Evolutionary conservation across 2,797 vertebrate species (phyloP).

Genomic region (Phrynocephalus forsythii): DNA sequence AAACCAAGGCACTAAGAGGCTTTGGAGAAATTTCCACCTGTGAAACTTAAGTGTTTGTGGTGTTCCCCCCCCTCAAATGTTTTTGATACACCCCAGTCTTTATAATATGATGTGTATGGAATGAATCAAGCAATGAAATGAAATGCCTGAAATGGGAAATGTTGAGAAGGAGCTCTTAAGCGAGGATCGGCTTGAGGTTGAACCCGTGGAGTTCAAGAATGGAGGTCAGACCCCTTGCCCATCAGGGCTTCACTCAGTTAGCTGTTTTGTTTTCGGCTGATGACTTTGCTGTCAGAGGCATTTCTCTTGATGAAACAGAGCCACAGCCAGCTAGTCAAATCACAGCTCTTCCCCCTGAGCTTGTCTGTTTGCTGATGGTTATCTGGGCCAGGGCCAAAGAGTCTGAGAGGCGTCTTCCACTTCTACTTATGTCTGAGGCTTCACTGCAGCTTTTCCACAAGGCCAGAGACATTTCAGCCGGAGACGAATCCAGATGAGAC

Average conservation of each 20-base stretch:
- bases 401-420: slow-evolving; percentile 68
- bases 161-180: neutral
- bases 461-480: slow-evolving; percentile 49
- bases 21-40: neutral
- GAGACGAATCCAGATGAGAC: slow-evolving; percentile 41
- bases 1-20: no score
- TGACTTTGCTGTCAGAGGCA: slow-evolving; percentile 62
- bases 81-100: neutral
- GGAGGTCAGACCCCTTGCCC: neutral
- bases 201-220: neutral
- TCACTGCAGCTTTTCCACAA: slow-evolving; percentile 47
- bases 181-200: rapidly evolving
- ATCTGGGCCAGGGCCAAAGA: slow-evolving; percentile 65
- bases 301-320: slow-evolving; percentile 64
- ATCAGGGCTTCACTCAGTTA: neutral
- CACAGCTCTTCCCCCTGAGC: slow-evolving; percentile 59
- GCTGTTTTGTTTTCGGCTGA: slow-evolving; percentile 44
- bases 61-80: no score
- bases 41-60: neutral
- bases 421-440: slow-evolving; percentile 42
- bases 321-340: slow-evolving; percentile 60
- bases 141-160: neutral
- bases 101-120: neutral
- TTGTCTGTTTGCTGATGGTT: slow-evolving; percentile 66
- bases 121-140: neutral